Evolutionary conservation across 2,113 vertebrate species (phyloP), one percentile per base, ranked within the genome.

Genomic region (Burhinus bistriatus): DNA sequence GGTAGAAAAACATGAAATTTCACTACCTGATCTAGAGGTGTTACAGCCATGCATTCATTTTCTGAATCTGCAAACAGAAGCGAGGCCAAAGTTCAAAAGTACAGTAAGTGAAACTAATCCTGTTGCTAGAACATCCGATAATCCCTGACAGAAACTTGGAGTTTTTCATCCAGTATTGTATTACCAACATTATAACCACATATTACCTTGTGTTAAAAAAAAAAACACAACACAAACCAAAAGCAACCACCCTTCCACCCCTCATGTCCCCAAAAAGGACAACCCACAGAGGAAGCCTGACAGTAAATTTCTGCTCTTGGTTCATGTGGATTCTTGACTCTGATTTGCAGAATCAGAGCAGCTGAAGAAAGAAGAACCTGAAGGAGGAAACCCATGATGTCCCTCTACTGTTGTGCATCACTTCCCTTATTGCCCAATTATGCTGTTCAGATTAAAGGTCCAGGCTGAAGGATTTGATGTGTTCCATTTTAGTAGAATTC

Each of bases 371-470:
- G 51, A 49, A 91, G 22, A 36, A 10, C 8, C 29, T 25, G 38
- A 9, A 0, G 77, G 18, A 75, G 52, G 22, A 55, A 38, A 34
- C 21, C 38, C 68, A 6, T 0, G 6, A 34, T 38, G 52, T 22
- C 29, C 32, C 47, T 59, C 51, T 30, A 1, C 34, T 20, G 30
- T 2, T 15, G 15, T 4, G 22, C 29, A 40, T 14, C 30, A 4
- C 68, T 3, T 12, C 17, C 54, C 65, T 59, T 34, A 3, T 1
- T 30, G n/a, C 15, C 4, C 1, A 5, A 6, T 4, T 4, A 10
- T 4, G 11, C 22, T 54, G 27, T 62, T 64, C 40, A 58, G 40
- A 29, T 25, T 20, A 20, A 83, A 69, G 0, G 0, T 3, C 61
- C 52, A 26, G 65, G 18, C 64, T 34, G 15, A 62, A 83, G 42